Evolutionary conservation across 2,797 vertebrate genomes (phyloP).

Genomic region (Ptychobarbus kaznakovi): DNA sequence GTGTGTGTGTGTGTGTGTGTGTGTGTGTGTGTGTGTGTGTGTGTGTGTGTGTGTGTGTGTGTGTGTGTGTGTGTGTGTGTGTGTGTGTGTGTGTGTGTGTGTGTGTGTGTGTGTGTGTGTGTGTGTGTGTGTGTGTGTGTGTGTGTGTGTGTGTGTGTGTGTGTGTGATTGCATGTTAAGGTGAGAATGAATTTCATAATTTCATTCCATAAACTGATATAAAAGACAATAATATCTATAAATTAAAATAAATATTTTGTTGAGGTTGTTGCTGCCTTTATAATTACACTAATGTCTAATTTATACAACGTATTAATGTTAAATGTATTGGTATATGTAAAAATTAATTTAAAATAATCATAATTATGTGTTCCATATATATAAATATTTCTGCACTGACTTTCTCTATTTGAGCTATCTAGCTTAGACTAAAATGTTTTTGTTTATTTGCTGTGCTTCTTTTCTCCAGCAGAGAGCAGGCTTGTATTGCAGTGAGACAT

Average conservation of each 20-base stretch:
- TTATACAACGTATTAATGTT: not conserved
- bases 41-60: slow-evolving; percentile 28
- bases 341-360: too few relatives aligned
- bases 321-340: not conserved
- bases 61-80: slow-evolving; percentile 20
- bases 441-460: not conserved
- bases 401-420: not conserved
- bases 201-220: not conserved
- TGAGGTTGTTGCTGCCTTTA: not conserved
- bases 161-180: not conserved
- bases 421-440: not conserved
- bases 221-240: not conserved
- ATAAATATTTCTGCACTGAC: not conserved
- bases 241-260: not conserved
- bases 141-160: slow-evolving; percentile 31
- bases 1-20: slow-evolving; percentile 24
- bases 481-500: slow-evolving; percentile 56
- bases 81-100: slow-evolving; percentile 26
- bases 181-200: not conserved
- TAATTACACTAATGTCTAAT: not conserved
- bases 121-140: slow-evolving; percentile 28
- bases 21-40: slow-evolving; percentile 29
- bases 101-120: slow-evolving; percentile 25
- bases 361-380: not conserved
- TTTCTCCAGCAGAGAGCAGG: slow-evolving; percentile 75